Evolutionary conservation across 2,797 vertebrate species (phyloP).

Genomic region (Orientallactaga sibirica): DNA sequence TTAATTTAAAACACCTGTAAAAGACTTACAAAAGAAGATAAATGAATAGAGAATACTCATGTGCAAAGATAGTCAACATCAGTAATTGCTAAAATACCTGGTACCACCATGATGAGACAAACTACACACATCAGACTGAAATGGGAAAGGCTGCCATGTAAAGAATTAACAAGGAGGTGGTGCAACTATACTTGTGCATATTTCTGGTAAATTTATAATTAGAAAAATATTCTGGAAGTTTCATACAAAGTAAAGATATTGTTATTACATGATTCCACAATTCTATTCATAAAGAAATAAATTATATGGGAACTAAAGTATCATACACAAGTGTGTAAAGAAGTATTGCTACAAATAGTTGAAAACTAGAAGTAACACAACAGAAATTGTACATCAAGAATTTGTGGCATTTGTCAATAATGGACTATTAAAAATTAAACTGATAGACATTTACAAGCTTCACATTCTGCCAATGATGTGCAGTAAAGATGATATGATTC

Average conservation of each 20-base stretch:
- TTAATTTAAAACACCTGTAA: background rate
- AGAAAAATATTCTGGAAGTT: slow-evolving; percentile 9
- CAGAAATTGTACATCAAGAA: background rate
- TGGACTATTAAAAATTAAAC: background rate
- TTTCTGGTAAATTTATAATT: background rate
- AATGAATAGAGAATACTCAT: background rate
- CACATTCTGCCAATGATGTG: background rate
- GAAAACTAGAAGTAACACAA: background rate
- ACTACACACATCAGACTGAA: background rate
- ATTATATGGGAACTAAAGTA: background rate
- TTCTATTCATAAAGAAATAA: background rate
- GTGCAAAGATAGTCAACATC: background rate
- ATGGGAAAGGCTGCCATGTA: background rate
- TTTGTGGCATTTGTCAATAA: background rate
- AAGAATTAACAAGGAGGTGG: background rate
- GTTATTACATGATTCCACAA: background rate
- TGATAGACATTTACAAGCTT: background rate
- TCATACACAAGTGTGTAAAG: too few relatives aligned
- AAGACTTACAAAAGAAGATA: background rate
- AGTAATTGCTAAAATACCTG: slow-evolving; percentile 25
- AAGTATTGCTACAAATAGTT: background rate
- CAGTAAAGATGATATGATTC: background rate
- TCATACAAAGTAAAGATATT: background rate
- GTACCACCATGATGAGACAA: background rate
- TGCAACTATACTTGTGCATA: background rate